A percentile compares a stretch with the other conserved stretches of the same genome.
phyloP scores from a whole-genome alignment of 2,797 vertebrate species.

The Trachops cirrhosus region DNA sequence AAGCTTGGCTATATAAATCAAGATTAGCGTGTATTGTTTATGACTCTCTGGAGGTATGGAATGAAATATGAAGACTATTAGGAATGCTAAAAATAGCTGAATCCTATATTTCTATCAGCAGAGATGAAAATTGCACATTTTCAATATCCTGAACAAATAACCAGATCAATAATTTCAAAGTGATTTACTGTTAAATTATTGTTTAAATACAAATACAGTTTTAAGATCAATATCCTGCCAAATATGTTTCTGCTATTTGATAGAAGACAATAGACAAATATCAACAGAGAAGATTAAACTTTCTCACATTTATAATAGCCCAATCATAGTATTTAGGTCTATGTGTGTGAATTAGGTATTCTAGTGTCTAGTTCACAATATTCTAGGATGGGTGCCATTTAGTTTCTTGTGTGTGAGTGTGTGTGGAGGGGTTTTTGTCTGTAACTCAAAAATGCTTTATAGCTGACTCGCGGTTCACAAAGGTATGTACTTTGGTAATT shows the following conservation, averaged over 20 bases:
- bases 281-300: not conserved
- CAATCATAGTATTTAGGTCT: not conserved
- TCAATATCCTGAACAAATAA: not conserved
- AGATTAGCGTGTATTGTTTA: not conserved
- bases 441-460: not conserved
- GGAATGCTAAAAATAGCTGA: conserved; percentile 11
- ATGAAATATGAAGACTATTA: not conserved
- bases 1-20: not conserved
- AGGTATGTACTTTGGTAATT: not conserved
- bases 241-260: not conserved
- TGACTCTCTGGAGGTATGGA: not conserved
- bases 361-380: not conserved
- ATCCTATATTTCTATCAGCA: not conserved
- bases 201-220: not conserved
- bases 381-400: not conserved
- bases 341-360: not conserved
- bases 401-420: rapidly evolving
- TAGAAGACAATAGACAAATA: not conserved
- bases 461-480: not conserved
- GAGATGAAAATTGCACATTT: not conserved
- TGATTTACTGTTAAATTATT: not conserved
- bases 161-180: not conserved
- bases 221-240: not conserved
- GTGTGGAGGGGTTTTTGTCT: not conserved
- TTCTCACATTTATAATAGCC: not conserved